Percentiles rank a stretch among this genome's conserved stretches.
Conservation (phyloP, 64 coral and sea anemone genomes). For the Dendronephthya gigantea region DNA sequence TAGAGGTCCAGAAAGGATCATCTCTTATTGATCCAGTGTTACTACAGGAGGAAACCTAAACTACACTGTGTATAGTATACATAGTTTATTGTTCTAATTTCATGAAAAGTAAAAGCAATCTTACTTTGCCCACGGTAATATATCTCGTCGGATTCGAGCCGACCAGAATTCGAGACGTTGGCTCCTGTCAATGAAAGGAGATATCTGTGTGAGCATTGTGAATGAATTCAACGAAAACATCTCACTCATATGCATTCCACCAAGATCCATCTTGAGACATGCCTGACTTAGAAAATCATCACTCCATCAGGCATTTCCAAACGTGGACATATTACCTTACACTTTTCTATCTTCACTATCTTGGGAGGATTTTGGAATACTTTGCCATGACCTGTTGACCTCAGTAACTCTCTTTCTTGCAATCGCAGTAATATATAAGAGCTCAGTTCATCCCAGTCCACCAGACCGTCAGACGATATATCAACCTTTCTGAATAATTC, state of each 20-base stretch:
- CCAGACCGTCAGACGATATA: constrained; percentile 78
- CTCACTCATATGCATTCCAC: too few relatives aligned
- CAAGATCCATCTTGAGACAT: too few relatives aligned
- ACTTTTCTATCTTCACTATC: constrained; percentile 63
- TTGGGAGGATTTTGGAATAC: constrained; percentile 56
- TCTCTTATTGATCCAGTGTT: too few relatives aligned
- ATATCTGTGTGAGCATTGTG: neutral
- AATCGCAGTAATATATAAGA: constrained; percentile 86
- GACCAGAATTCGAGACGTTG: constrained; percentile 60
- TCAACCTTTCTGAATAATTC: constrained; percentile 83
- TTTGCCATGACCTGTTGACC: constrained; percentile 23
- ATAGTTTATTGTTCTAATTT: neutral
- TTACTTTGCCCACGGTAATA: constrained; percentile 84
- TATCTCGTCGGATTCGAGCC: constrained; percentile 88
- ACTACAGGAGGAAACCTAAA: neutral
- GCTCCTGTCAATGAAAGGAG: constrained; percentile 43
- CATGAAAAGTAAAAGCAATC: neutral
- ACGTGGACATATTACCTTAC: constrained; percentile 63
- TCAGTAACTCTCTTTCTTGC: constrained; percentile 62
- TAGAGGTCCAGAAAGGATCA: too few relatives aligned
- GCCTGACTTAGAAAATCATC: too few relatives aligned
- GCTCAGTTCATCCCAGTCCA: constrained; percentile 97
- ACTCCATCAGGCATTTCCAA: too few relatives aligned
- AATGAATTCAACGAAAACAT: too few relatives aligned
- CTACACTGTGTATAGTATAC: too few relatives aligned